Base-by-base conservation (phyloP, 2,113 vertebrate genomes). In the Pluvianellus socialis region DNA sequence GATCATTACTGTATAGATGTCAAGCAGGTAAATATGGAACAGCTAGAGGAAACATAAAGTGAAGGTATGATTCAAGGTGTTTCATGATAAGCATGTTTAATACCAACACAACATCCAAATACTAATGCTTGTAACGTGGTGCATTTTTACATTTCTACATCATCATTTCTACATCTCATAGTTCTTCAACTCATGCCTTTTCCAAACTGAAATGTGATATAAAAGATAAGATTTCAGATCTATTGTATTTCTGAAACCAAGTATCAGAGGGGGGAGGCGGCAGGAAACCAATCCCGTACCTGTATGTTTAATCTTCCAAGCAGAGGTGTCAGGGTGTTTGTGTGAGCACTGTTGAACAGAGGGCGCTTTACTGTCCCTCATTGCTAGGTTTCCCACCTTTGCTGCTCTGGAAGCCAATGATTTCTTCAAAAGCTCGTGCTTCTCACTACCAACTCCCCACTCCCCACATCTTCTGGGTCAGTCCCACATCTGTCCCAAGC, bases 241-340 rank as follows among this genome's bases (percentile, higher is more conserved):
- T 70, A 26, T 21, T 58, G 8, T 38, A 68, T 73, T 93, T 68
- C 33, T 76, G 70, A 79, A 95, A 20, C 8, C 21, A 61, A 79
- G 3, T 68, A 74, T 56, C 66, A 68, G 42, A 61, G 32, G 3
- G 2, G 8, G 12, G 1, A 44, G 35, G 33, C 0, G 0, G 30
- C 40, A 72, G 79, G 44, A 80, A 82, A 82, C 40, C 13, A 68
- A 23, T 61, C 9, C 33, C 56, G n/a, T 72, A 49, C 14, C 38
- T 73, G 7, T 45, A 70, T 53, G 33, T 23, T 70, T 45, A 10
- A 53, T 58, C 12, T 90, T 52, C 70, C 70, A 79, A 26, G 26
- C 13, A 53, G 63, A 84, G 21, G 27, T 40, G 45, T 73, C 53
- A 42, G 45, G 26, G 47, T 72, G 20, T 38, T 83, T 55, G 28